Evolutionary conservation across 2,797 vertebrate genomes (phyloP).

Genomic region (Nasua narica): DNA sequence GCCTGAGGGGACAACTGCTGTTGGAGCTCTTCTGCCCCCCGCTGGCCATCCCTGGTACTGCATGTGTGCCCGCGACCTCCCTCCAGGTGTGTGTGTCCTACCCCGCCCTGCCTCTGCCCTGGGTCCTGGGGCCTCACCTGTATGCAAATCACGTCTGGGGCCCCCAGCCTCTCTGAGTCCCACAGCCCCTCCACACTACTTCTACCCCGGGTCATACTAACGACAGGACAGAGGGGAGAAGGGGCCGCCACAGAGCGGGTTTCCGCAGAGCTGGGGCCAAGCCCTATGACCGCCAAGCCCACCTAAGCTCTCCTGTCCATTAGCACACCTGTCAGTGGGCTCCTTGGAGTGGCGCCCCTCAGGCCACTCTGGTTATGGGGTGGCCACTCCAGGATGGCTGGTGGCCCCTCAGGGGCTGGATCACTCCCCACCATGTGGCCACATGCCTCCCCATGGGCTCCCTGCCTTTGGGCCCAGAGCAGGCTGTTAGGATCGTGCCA

Average conservation of each 20-base stretch:
- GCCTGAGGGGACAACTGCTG: fast-evolving
- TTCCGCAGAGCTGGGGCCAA: background rate
- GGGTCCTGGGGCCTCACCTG: background rate
- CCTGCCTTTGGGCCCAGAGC: no score
- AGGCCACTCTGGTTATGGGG: background rate
- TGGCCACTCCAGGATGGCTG: no score
- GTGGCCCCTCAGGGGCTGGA: fast-evolving
- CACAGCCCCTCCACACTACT: background rate
- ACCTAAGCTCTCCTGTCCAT: background rate
- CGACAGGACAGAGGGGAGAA: no score
- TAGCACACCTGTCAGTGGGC: background rate
- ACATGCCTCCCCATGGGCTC: fast-evolving
- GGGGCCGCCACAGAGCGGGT: fast-evolving
- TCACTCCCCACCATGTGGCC: fast-evolving
- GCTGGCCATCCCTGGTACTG: background rate
- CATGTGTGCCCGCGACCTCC: fast-evolving
- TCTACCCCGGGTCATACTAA: fast-evolving
- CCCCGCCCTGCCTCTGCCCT: background rate
- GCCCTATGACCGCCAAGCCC: background rate
- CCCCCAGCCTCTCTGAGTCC: background rate
- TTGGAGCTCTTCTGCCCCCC: constrained; percentile 58
- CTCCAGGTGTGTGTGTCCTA: background rate
- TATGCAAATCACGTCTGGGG: constrained; percentile 5
- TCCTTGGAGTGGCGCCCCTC: no score
- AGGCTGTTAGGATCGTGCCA: no score